Conservation (phyloP, 1,140 invertebrate species). For the Camponotus pennsylvanicus region DNA sequence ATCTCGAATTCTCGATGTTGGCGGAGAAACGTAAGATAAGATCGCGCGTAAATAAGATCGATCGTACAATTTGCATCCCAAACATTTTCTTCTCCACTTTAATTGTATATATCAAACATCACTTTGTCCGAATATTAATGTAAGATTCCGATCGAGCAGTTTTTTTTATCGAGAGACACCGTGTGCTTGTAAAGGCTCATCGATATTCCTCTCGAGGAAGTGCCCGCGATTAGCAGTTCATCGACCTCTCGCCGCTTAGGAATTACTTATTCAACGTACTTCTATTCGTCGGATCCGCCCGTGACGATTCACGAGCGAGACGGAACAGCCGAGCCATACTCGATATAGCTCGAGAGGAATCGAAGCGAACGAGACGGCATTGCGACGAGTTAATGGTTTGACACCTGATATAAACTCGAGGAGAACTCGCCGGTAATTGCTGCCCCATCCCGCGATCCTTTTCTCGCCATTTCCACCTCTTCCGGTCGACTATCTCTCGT, state of each 20-base stretch:
- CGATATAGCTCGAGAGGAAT: constrained; percentile 39
- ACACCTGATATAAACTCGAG: constrained; percentile 60
- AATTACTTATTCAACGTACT: constrained; percentile 52
- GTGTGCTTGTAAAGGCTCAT: neutral
- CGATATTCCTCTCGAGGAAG: constrained; percentile 24
- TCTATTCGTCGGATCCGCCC: neutral
- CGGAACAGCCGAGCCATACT: neutral
- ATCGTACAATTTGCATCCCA: neutral
- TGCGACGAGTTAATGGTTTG: constrained; percentile 69
- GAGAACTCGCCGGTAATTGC: constrained; percentile 60
- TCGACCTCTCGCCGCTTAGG: constrained; percentile 20
- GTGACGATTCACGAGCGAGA: constrained; percentile 35
- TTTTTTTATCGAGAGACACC: too few species aligned
- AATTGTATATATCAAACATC: too few species aligned
- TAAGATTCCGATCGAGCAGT: too few species aligned
- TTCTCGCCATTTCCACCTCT: constrained; percentile 45
- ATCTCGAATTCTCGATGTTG: neutral
- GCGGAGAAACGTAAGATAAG: neutral
- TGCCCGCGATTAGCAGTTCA: constrained; percentile 33
- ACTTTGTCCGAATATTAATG: too few species aligned
- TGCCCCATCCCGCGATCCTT: constrained; percentile 49
- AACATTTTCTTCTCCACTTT: neutral
- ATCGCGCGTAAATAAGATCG: neutral
- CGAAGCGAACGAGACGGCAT: constrained; percentile 20
- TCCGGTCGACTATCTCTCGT: constrained; percentile 52